These are phyloP conservation scores for Felis catus DNA, from an alignment of 2,113 vertebrate species.

Conservation along the genomic window DNA sequence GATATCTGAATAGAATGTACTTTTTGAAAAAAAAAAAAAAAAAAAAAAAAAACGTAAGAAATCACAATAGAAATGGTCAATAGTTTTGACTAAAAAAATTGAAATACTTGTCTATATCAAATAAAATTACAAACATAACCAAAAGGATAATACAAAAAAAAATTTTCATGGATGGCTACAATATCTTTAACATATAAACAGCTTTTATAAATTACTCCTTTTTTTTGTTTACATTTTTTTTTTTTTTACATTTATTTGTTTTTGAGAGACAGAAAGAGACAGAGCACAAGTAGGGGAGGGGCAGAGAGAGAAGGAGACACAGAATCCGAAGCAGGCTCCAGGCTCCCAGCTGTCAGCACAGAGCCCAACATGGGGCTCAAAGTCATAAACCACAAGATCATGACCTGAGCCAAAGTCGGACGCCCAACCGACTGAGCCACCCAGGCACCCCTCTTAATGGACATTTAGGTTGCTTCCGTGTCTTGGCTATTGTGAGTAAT, in stretches of 20 bases:
- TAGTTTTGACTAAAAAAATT: not conserved
- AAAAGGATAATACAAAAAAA: not conserved
- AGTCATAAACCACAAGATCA: too few species aligned
- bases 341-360: too few species aligned
- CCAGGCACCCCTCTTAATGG: not conserved
- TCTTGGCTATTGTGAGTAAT: not conserved
- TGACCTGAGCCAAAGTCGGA: too few species aligned
- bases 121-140: not conserved
- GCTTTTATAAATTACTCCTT: not conserved
- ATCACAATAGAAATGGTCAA: not conserved
- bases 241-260: too few species aligned
- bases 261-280: too few species aligned
- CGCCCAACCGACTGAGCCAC: too few species aligned
- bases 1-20: conserved; percentile 24
- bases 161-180: not conserved
- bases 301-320: too few species aligned
- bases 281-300: too few species aligned
- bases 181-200: not conserved
- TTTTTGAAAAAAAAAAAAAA: not conserved
- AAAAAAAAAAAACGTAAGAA: not conserved
- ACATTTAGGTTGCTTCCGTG: not conserved
- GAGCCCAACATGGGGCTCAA: too few species aligned
- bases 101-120: not conserved
- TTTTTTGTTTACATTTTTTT: not conserved
- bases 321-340: too few species aligned